Evolutionary conservation across 2,888 invertebrate genomes (phyloP), one percentile per base, ranked within the genome.

Genomic region (Vannuccia rotundouncinata): DNA sequence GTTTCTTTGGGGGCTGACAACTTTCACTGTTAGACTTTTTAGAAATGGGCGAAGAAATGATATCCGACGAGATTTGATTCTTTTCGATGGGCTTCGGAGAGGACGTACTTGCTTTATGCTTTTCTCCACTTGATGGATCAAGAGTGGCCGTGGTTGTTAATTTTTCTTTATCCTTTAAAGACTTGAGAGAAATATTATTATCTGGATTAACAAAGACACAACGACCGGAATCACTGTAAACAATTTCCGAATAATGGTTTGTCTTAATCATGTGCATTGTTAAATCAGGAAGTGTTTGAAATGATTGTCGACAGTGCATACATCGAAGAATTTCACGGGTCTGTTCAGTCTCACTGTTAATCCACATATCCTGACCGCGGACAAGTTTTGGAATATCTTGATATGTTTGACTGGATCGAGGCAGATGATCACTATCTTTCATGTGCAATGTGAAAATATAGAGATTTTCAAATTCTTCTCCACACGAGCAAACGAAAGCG

Each of bases 251-350:
- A 86, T 97, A 97, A 87, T 97, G 97, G 87, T 97, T 95, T 29
- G 97, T 97, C 86, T 96, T 93, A 88, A 96, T 95, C 97, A 97
- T 97, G 88, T 97, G 97, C 85, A 93, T 94, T 0, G 97, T 97
- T 93, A 97, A 95, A 89, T 97, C 95, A 0, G 96, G 96, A 80
- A 97, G 89, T 0, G 95, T 94, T 80, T 95, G 92, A 90, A 97
- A 97, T 84, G 95, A 96, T 87, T 96, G 96, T 0, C 96, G 95
- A 85, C 97, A 97, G 94, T 96, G 96, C 95, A 97, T 97, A 88
- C 97, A 97, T 89, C 97, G 95, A 76, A 97, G 90, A 84, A 97
- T 97, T 89, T 97, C 95, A 80, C 95, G 91, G 17, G 97, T 97
- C 89, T 97, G 97, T 87, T 97, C 96, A 0, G 96, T 80, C 73